These are phyloP conservation scores for Neoarius graeffei DNA, from an alignment of 2,113 vertebrate genomes.

Conservation along the genomic window DNA sequence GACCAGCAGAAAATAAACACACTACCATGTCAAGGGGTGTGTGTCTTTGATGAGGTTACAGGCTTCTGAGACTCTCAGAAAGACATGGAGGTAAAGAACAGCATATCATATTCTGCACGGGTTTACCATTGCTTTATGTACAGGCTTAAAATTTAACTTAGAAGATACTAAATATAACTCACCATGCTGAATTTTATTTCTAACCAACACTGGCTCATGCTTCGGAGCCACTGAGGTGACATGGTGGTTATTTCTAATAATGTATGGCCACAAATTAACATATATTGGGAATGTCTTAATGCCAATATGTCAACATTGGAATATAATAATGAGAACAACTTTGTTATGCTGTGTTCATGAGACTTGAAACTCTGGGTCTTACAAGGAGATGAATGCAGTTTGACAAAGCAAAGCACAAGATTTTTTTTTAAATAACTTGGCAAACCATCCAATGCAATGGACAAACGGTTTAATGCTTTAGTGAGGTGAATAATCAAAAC, in stretches of 20 bases:
- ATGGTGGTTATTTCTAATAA: not conserved
- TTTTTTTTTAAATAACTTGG: not conserved
- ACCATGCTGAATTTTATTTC: not conserved
- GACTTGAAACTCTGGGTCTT: not conserved
- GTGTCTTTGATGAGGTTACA: not conserved
- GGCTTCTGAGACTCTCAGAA: not conserved
- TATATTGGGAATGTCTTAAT: no score
- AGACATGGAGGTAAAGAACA: not conserved
- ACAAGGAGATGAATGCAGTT: not conserved
- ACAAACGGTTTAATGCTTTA: not conserved
- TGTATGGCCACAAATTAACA: not conserved
- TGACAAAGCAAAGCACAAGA: not conserved
- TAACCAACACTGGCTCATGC: not conserved
- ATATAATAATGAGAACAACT: not conserved
- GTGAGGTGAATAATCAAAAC: no score
- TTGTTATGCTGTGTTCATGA: not conserved
- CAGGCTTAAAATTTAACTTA: not conserved
- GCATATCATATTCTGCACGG: not conserved
- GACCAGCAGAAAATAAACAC: constrained; percentile 39
- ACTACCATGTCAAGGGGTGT: constrained; percentile 17
- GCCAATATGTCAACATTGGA: no score
- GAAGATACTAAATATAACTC: not conserved
- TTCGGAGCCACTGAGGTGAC: not conserved
- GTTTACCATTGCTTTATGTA: not conserved
- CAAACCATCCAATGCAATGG: not conserved